A percentile compares a stretch with the other conserved stretches of the same genome.
Evolutionary conservation across 2,113 vertebrate genomes (phyloP).

Genomic region (Anoura caudifer): DNA sequence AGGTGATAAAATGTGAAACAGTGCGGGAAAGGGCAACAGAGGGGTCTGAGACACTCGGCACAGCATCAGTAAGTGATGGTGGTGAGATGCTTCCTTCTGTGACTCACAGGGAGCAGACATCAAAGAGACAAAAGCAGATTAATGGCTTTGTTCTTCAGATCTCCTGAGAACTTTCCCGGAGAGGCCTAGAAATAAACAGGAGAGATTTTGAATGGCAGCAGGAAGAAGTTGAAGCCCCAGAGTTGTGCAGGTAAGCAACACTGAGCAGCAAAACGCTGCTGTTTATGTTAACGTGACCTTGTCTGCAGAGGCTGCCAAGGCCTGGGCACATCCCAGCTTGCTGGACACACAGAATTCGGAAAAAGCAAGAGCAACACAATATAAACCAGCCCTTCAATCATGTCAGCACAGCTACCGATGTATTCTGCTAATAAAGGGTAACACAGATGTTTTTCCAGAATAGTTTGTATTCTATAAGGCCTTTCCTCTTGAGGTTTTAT

Average conservation of each 20-base stretch:
- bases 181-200: background rate
- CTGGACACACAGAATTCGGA: background rate
- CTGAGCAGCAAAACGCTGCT: background rate
- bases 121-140: slow-evolving; percentile 28
- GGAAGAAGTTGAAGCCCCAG: background rate
- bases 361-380: background rate
- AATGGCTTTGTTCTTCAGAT: background rate
- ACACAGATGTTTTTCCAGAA: background rate
- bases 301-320: background rate
- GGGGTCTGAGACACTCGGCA: background rate
- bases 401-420: background rate
- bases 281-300: background rate
- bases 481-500: background rate
- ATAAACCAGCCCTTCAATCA: background rate
- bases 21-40: background rate
- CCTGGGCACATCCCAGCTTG: background rate
- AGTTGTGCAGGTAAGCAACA: background rate
- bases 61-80: background rate
- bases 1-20: background rate
- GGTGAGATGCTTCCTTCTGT: background rate
- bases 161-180: background rate
- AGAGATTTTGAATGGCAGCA: background rate
- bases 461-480: background rate
- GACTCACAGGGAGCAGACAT: background rate
- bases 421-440: background rate